Evolutionary conservation across 2,113 vertebrate species (phyloP), one percentile per base, ranked within the genome.

Genomic region (Tachuris rubrigastra): DNA sequence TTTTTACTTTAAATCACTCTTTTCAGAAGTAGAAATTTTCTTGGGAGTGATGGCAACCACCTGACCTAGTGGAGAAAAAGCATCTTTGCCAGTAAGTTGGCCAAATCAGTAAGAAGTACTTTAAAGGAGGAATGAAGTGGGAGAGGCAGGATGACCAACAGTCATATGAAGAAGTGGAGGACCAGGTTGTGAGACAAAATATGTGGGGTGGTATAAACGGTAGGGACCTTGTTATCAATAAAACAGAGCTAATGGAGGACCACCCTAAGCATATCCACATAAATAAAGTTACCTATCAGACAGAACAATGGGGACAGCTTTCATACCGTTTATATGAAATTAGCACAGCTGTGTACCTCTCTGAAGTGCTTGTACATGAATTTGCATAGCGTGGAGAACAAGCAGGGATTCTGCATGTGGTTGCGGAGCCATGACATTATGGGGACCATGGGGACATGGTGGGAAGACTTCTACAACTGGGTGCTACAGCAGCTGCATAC

Each of bases 351-450:
- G 59, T 42, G 35, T 19, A 74, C 18, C n/a, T 39, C 59, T 84
- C 80, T 81, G 50, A 89, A 67, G 7, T 39, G 39, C 33, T 62
- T 56, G 12, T 44, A 58, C 8, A 37, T 14, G 50, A 66, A 81
- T 4, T 9, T 39, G n/a, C 65, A 62, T 25, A 69, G 50, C 42
- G 42, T 2, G 42, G 63, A 56, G 76, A 90, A 47, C 20, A 95
- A 78, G 47, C 0, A 0, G 65, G 30, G 46, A 76, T 37, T 39
- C 50, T 62, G 37, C 37, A 44, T 2, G 2, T 1, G 1, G 27
- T 3, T 79, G 74, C 42, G 71, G 27, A 10, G 1, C 28, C 56
- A 42, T 30, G 58, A 31, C 58, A 44, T 50, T 21, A 35, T 18
- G 27, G 31, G 4, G 14, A 21, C 72, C 33, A 22, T 11, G 10